Evolutionary conservation across 2,888 invertebrate genomes (phyloP), one percentile per base, ranked within the genome.

Genomic region (Diarsia brunnea): DNA sequence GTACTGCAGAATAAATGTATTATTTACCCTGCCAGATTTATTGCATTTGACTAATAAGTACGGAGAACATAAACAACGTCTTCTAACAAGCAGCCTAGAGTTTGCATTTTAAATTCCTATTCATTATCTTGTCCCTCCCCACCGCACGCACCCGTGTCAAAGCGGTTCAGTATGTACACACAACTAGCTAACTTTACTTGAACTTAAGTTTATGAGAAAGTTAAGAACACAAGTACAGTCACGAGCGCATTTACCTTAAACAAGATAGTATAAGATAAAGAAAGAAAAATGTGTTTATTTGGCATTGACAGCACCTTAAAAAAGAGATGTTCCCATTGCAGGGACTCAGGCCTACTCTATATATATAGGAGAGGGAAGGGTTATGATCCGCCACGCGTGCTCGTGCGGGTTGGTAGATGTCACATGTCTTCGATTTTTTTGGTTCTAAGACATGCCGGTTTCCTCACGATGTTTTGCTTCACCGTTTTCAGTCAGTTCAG

Each of bases 181-280:
- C 67, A 80, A 70, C 58, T 27, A 80, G 67, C 58, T 27, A 77
- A 78, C 70, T 71, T 78, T 63, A 53, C 65, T 16, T 19, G 58
- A 71, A 82, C 61, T 70, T 67, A 58, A 69, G 45, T 61, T 81
- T 73, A 82, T 73, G 67, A 76, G 45, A 68, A 85, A 77, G 73
- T 85, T 82, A 66, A 60, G 68, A 69, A 69, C 58, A 75, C 63
- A 69, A 73, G 67, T 61, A 69, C 53, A 61, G n/a, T 61, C 38
- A 38, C 2, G 3, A 21, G n/a, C 38, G 38, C 24, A 14, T 24
- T 24, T 24, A 55, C 1, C 55, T n/a, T n/a, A n/a, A n/a, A 7
- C 24, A 7, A 14, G 24, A 55, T 24, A 24, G 14, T 31, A 31
- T 31, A 31, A 31, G 31, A 31, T 31, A 31, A 31, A 31, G 3